Percentiles rank a stretch among this genome's conserved stretches.
Conservation (phyloP, 2,113 vertebrate species). For the Megaceryle maxima region DNA sequence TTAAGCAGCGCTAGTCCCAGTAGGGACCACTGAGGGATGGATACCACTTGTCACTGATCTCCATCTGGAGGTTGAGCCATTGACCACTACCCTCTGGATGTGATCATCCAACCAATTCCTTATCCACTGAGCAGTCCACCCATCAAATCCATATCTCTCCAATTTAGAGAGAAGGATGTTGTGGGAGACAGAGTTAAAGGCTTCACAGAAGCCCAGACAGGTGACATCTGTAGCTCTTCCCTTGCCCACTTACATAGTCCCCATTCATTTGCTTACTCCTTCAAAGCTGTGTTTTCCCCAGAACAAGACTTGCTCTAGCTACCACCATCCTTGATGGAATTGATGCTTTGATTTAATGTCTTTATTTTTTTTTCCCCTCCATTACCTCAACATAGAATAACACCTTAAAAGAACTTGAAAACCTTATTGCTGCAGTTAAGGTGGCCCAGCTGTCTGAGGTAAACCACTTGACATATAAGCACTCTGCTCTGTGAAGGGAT, state of each 20-base stretch:
- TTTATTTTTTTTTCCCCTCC: neutral
- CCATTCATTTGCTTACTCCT: neutral
- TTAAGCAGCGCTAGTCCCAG: neutral
- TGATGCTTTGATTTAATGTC: neutral
- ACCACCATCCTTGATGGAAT: neutral
- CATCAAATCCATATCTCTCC: neutral
- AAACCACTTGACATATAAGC: neutral
- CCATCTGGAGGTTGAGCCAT: neutral
- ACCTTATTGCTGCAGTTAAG: constrained; percentile 18
- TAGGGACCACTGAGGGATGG: neutral
- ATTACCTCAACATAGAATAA: neutral
- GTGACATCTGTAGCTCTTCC: neutral
- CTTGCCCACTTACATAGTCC: neutral
- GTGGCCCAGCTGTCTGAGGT: constrained; percentile 22
- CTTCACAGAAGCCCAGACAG: neutral
- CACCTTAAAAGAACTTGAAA: constrained; percentile 33
- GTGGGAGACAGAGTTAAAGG: neutral
- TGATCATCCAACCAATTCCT: neutral
- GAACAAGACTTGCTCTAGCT: neutral
- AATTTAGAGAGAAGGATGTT: neutral
- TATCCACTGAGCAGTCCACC: neutral
- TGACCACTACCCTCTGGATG: neutral
- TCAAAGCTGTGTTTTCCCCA: neutral
- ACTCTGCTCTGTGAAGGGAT: neutral
- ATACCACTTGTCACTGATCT: neutral